Conservation (phyloP, 2,797 vertebrate species). For the Myotis daubentonii region DNA sequence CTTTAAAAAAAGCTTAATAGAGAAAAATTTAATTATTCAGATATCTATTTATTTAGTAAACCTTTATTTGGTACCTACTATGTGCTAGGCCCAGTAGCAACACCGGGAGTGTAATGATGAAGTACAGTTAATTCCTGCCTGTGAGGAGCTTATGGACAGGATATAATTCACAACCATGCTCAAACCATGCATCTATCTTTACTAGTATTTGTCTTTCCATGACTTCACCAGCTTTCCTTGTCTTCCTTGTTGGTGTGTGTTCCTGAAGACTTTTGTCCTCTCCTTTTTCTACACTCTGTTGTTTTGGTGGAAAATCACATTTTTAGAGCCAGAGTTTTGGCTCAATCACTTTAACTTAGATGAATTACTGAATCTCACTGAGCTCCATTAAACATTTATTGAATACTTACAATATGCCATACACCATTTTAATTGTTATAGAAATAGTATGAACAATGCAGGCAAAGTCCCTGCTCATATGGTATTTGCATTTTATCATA, state of each 20-base stretch:
- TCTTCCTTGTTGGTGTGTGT: not conserved
- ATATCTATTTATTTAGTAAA: not conserved
- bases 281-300: not conserved
- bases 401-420: not conserved
- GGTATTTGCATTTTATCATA: conserved; percentile 51
- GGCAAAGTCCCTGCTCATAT: not conserved
- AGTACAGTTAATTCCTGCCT: not conserved
- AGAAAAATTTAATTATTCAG: not conserved
- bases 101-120: not conserved
- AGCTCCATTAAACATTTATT: not conserved
- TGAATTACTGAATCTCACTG: not conserved
- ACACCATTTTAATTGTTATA: not conserved
- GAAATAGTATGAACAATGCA: not conserved
- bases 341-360: not conserved
- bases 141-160: not conserved
- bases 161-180: not conserved
- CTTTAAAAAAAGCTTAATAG: not conserved
- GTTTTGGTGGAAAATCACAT: not conserved
- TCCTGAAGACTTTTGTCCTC: not conserved
- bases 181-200: not conserved
- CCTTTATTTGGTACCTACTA: not conserved
- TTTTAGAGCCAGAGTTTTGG: conserved; percentile 4
- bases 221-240: not conserved
- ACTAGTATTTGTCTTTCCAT: not conserved
- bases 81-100: not conserved